Base-by-base conservation (phyloP, 2,797 vertebrate genomes). In the Myotis pilosus region DNA sequence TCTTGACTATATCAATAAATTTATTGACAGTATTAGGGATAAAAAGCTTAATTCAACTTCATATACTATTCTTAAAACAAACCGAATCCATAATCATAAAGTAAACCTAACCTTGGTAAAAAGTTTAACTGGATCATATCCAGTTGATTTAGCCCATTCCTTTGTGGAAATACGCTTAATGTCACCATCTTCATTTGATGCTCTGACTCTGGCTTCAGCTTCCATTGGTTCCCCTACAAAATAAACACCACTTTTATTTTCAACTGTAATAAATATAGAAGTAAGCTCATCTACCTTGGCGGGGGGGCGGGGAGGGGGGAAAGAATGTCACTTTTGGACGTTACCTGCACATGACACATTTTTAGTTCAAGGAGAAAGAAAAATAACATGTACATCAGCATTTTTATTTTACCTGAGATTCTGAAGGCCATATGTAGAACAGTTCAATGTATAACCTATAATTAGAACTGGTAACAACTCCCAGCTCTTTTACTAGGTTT, bases 91-190 rank as follows among this genome's bases (percentile, higher is more conserved):
- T 0, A 41, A 75, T 85, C 92, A 69, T 36, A 79, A 64, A 82
- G 33, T 20, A 85, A 95, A 76, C n/a, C 79, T 44, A 88, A 99
- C 99, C 99, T 99, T 99, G 95, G 99, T 99, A 97, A 99, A 99
- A 95, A 99, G 98, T 97, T 99, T 99, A 92, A 99, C 96, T 0
- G 99, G 97, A 96, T 99, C 99, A 2, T 99, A 99, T 86, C 99
- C 99, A 2, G 99, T 99, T 96, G 99, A 99, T 75, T 99, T 99
- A 76, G 99, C 99, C 99, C 99, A 99, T 28, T 99, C 98, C 97
- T 99, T 99, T 82, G 99, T 99, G 91, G 99, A 99, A 93, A 99
- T 98, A 6, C 99, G 99, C 94, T 99, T 99, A 97, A 99, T 99
- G 94, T 99, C 99, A 30, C 99, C 99, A 44, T 99, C 99, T 97